phyloP scores from a whole-genome alignment of 2,113 vertebrate genomes.

The Apodemus speciosus region DNA sequence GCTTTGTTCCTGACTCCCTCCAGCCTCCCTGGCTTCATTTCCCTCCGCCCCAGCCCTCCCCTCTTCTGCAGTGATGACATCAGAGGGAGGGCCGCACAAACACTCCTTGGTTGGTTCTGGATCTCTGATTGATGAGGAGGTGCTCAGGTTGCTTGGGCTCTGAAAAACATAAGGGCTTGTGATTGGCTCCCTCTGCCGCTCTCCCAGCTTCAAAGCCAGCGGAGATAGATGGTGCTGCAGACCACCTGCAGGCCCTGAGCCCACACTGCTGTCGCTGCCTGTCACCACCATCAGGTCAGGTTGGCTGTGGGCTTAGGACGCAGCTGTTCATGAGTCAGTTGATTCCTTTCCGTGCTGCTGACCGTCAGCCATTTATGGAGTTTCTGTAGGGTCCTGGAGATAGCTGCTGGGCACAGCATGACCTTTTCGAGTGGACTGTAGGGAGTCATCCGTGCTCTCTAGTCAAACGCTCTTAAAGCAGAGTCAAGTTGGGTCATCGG shows the following conservation, averaged over 20 bases:
- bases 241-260: background rate
- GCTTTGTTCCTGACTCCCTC: fast-evolving
- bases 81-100: background rate
- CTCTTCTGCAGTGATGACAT: background rate
- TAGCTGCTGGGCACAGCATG: slow-evolving; percentile 98
- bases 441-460: slow-evolving; percentile 87
- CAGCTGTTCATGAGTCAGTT: slow-evolving; percentile 96
- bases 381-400: slow-evolving; percentile 98
- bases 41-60: fast-evolving
- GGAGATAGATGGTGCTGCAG: slow-evolving; percentile 42
- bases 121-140: background rate
- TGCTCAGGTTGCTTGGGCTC: background rate
- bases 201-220: fast-evolving
- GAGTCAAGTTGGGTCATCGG: slow-evolving; percentile 80
- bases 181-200: background rate
- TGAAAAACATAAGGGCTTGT: background rate
- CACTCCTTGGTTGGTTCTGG: background rate
- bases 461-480: slow-evolving; percentile 86
- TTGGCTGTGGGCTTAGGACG: slow-evolving; percentile 95
- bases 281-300: slow-evolving; percentile 84
- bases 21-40: background rate
- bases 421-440: slow-evolving; percentile 94
- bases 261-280: slow-evolving; percentile 78
- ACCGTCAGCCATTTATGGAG: slow-evolving; percentile 98
- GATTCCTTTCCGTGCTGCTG: slow-evolving; percentile 94